Evolutionary conservation across 2,113 vertebrate genomes (phyloP).

Genomic region (Pica pica): DNA sequence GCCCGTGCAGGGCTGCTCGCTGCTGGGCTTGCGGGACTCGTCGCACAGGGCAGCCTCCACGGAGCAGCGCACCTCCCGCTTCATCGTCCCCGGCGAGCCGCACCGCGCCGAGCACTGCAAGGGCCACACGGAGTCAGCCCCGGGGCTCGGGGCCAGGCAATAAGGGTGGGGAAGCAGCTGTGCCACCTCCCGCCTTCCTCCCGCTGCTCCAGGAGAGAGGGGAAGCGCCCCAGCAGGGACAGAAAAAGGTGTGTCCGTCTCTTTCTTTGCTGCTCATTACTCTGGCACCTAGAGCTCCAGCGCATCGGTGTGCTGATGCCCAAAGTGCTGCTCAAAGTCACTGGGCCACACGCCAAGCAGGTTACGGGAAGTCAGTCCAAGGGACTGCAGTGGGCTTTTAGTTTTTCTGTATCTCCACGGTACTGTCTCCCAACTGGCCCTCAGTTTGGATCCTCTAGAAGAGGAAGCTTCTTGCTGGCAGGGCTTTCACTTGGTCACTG

Average conservation of each 20-base stretch:
- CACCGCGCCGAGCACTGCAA: conserved; percentile 82
- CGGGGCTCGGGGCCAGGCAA: accelerated
- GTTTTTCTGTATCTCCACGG: background rate
- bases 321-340: background rate
- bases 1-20: conserved; percentile 73
- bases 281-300: background rate
- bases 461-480: background rate
- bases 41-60: conserved; percentile 76
- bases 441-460: background rate
- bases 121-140: background rate
- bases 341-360: background rate
- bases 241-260: accelerated
- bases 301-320: background rate
- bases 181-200: background rate
- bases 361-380: background rate
- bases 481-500: background rate
- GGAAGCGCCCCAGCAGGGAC: background rate
- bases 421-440: background rate
- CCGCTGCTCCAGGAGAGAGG: background rate
- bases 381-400: background rate
- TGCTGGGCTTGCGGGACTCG: conserved; percentile 69
- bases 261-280: background rate
- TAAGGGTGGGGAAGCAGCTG: background rate
- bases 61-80: conserved; percentile 84
- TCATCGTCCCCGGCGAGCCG: conserved; percentile 69